Conservation (phyloP, 2,113 vertebrate species). For the Calidris pugnax region DNA sequence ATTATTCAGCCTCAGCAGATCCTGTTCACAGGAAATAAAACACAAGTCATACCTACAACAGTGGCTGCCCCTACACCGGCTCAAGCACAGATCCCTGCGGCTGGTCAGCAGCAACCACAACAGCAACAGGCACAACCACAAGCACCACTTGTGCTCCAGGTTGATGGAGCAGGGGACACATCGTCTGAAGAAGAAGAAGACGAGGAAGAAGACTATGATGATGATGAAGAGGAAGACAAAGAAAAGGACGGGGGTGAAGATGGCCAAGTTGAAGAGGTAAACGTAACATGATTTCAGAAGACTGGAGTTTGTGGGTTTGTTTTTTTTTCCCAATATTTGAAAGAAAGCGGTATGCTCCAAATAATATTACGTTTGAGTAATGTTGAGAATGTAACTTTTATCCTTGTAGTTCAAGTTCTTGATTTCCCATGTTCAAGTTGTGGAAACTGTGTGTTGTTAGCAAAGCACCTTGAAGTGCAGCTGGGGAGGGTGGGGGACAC, state of each 20-base stretch:
- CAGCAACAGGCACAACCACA: constrained; percentile 84
- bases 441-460: neutral
- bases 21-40: constrained; percentile 93
- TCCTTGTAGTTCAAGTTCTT: neutral
- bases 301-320: neutral
- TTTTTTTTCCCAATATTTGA: neutral
- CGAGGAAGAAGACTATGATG: constrained; percentile 94
- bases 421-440: neutral
- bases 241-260: constrained; percentile 96
- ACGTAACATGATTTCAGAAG: neutral
- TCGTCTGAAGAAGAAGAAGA: constrained; percentile 98
- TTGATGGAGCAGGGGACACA: constrained; percentile 93
- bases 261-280: constrained; percentile 97
- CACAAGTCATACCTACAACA: constrained; percentile 89
- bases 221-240: constrained; percentile 97
- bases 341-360: neutral
- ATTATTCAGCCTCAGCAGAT: constrained; percentile 99
- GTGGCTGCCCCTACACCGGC: constrained; percentile 81
- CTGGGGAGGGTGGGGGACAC: fast-evolving
- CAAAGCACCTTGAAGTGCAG: neutral
- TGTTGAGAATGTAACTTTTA: neutral
- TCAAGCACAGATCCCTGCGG: constrained; percentile 84
- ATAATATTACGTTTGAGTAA: neutral
- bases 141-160: constrained; percentile 92
- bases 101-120: constrained; percentile 81